Conservation (phyloP, 2,113 vertebrate species). For the Origma solitaria region DNA sequence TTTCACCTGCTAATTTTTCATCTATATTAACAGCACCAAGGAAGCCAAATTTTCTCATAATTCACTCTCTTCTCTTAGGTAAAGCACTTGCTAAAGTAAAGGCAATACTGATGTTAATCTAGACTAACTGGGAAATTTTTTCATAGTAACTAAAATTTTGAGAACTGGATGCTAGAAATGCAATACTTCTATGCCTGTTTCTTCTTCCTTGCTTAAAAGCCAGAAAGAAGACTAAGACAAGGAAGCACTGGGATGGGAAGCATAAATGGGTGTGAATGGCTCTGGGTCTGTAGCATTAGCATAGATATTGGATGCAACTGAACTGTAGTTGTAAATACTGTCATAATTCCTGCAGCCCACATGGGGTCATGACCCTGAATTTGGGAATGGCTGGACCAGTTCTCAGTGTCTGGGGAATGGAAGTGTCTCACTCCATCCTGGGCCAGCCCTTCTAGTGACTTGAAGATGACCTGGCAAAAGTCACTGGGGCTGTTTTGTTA, state of each 20-base stretch:
- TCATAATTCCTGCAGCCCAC: not conserved
- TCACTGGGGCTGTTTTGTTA: not conserved
- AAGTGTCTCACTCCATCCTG: not conserved
- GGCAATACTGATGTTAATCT: not conserved
- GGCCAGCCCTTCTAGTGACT: not conserved
- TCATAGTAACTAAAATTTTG: not conserved
- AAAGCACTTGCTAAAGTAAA: not conserved
- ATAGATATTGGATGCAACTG: not conserved
- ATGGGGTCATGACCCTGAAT: not conserved
- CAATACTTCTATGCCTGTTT: not conserved
- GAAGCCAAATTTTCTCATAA: not conserved
- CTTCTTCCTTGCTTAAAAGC: not conserved
- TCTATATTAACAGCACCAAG: not conserved
- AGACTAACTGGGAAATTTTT: not conserved
- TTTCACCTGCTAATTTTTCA: not conserved
- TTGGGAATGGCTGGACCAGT: not conserved
- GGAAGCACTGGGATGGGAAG: not conserved
- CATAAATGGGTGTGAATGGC: not conserved
- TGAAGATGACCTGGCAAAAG: not conserved
- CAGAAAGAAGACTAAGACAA: not conserved
- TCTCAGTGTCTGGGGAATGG: not conserved
- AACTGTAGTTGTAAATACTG: not conserved
- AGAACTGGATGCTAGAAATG: not conserved
- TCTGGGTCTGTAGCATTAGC: not conserved
- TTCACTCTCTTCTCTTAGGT: not conserved